Evolutionary conservation across 2,888 invertebrate species (phyloP).

Genomic region (Apodemia hepburni): DNA sequence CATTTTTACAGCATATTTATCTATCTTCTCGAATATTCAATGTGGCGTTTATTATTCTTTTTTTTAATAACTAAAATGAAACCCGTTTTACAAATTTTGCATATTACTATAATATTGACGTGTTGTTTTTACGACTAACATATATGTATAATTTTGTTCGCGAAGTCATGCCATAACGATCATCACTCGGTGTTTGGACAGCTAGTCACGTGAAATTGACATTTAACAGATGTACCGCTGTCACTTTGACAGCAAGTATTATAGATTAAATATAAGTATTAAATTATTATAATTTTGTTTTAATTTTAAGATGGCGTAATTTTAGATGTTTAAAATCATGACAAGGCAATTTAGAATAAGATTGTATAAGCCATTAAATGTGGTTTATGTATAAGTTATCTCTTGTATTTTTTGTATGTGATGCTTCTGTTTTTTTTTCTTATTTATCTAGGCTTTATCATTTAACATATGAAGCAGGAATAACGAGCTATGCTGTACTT

Average conservation of each 20-base stretch:
- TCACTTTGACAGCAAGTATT: constrained; percentile 53
- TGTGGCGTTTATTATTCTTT: no score
- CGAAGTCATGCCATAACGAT: constrained; percentile 24
- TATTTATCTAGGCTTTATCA: constrained; percentile 44
- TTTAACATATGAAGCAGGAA: constrained; percentile 37
- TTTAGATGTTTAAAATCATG: constrained; percentile 74
- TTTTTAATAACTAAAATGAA: neutral
- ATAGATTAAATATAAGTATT: constrained; percentile 60
- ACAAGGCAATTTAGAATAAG: constrained; percentile 66
- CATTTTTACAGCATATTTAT: no score
- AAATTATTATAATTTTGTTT: constrained; percentile 48
- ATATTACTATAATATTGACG: neutral
- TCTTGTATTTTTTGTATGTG: constrained; percentile 48
- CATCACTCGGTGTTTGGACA: constrained; percentile 51
- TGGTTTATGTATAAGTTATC: constrained; percentile 57
- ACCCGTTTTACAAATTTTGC: neutral
- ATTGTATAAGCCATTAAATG: constrained; percentile 48
- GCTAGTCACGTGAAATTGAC: constrained; percentile 69
- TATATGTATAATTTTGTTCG: constrained; percentile 2
- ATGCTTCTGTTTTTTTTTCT: constrained; percentile 48
- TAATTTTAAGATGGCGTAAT: constrained; percentile 74
- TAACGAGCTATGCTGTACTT: constrained; percentile 42
- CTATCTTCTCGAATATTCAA: no score
- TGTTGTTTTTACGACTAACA: constrained; percentile 4
- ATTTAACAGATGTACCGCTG: constrained; percentile 50